These are phyloP conservation scores for Paralichthys olivaceus DNA, from an alignment of 2,113 vertebrate genomes.

Conservation along the genomic window DNA sequence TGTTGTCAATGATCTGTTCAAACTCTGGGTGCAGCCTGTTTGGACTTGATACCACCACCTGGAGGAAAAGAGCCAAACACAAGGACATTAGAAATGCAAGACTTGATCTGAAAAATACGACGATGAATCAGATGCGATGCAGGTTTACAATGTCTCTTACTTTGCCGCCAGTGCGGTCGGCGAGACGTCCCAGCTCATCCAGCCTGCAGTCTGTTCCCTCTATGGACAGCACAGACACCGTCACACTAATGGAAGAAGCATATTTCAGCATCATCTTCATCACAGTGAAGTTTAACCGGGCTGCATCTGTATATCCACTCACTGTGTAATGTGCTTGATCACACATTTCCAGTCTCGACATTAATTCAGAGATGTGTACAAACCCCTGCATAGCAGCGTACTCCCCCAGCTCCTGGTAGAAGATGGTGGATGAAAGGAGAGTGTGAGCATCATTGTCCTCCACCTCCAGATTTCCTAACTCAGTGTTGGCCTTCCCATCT, in stretches of 20 bases:
- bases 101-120: background rate
- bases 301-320: background rate
- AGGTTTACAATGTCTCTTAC: slow-evolving; percentile 56
- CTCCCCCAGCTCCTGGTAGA: slow-evolving; percentile 82
- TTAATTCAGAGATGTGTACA: slow-evolving; percentile 14
- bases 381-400: slow-evolving; percentile 77
- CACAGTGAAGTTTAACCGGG: background rate
- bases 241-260: slow-evolving; percentile 71
- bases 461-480: slow-evolving; percentile 79
- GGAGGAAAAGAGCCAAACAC: slow-evolving; percentile 4
- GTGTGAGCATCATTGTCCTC: slow-evolving; percentile 70
- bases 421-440: slow-evolving; percentile 79
- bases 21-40: slow-evolving; percentile 68
- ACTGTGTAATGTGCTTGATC: background rate
- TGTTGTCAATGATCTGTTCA: slow-evolving; percentile 74
- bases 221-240: slow-evolving; percentile 83
- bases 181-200: slow-evolving; percentile 82
- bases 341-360: background rate
- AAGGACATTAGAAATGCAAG: background rate
- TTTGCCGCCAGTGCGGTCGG: slow-evolving; percentile 82
- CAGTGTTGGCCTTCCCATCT: slow-evolving; percentile 83
- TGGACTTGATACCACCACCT: slow-evolving; percentile 77
- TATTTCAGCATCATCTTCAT: slow-evolving; percentile 24
- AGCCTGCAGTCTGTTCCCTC: slow-evolving; percentile 84
- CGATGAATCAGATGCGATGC: background rate